These are phyloP conservation scores for Butorides virescens DNA, from an alignment of 2,113 vertebrate species.

Conservation along the genomic window DNA sequence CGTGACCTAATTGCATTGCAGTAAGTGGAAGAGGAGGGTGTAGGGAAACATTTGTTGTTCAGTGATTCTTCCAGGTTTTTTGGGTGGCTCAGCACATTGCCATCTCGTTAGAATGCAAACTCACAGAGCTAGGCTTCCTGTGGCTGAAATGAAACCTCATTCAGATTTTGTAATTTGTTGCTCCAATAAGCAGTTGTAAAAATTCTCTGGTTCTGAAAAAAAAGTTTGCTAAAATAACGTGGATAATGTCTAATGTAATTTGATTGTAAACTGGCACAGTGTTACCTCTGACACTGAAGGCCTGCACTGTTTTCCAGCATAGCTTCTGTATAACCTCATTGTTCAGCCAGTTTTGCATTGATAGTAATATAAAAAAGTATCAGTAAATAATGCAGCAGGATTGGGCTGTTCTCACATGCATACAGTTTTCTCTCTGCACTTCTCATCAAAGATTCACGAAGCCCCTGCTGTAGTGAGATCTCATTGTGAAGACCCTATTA, in stretches of 20 bases:
- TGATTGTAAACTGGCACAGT: not conserved
- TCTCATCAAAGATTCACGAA: constrained; percentile 11
- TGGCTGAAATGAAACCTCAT: not conserved
- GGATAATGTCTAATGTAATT: not conserved
- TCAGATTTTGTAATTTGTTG: not conserved
- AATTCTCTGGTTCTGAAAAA: not conserved
- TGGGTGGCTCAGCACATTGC: not conserved
- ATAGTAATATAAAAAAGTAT: not conserved
- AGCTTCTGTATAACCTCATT: not conserved
- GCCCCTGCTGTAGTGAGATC: not conserved
- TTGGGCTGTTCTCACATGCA: not conserved
- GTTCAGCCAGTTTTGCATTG: not conserved
- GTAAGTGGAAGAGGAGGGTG: not conserved
- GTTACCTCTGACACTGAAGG: not conserved
- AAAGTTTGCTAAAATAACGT: not conserved
- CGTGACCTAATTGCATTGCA: not conserved
- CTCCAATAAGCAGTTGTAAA: not conserved
- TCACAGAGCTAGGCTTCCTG: not conserved
- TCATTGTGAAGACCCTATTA: not conserved
- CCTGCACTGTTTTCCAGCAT: not conserved
- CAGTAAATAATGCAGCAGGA: not conserved
- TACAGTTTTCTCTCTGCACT: not conserved
- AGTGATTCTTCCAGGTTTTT: not conserved
- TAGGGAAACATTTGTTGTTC: not conserved
- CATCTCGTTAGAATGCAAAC: not conserved